Percentiles rank a stretch among this genome's conserved stretches.
phyloP scores from a whole-genome alignment of 2,113 vertebrate genomes.

The Fulmarus glacialis region DNA sequence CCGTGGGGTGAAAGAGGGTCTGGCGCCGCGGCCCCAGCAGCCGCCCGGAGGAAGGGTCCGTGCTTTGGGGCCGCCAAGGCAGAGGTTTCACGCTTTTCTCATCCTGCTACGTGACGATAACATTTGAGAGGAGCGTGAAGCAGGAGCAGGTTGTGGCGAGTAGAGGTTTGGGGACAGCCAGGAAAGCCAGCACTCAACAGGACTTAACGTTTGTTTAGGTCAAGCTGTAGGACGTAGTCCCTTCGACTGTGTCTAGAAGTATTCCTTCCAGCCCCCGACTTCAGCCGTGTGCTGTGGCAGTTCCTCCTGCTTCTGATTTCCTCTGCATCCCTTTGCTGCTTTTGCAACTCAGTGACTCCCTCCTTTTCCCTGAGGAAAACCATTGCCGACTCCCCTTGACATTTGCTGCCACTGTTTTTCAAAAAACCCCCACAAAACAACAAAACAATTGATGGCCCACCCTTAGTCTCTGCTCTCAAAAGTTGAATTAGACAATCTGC shows the following conservation, averaged over 20 bases:
- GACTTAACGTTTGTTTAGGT: no score
- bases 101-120: rapidly evolving
- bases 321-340: background rate
- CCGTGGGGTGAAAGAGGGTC: background rate
- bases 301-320: background rate
- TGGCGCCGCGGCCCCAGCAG: no score
- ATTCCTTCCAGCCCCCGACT: background rate
- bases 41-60: background rate
- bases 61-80: background rate
- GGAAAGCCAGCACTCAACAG: no score
- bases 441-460: background rate
- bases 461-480: background rate
- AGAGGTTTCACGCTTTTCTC: rapidly evolving
- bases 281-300: background rate
- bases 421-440: background rate
- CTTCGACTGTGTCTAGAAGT: background rate
- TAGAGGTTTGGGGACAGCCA: rapidly evolving
- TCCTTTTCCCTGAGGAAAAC: background rate
- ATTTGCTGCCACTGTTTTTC: background rate
- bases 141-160: background rate
- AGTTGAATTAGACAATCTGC: background rate
- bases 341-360: background rate
- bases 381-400: background rate
- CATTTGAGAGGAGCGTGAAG: background rate
- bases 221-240: background rate